Evolutionary conservation across 2,888 invertebrate genomes (phyloP), one percentile per base, ranked within the genome.

Genomic region (Hermodice carunculata): DNA sequence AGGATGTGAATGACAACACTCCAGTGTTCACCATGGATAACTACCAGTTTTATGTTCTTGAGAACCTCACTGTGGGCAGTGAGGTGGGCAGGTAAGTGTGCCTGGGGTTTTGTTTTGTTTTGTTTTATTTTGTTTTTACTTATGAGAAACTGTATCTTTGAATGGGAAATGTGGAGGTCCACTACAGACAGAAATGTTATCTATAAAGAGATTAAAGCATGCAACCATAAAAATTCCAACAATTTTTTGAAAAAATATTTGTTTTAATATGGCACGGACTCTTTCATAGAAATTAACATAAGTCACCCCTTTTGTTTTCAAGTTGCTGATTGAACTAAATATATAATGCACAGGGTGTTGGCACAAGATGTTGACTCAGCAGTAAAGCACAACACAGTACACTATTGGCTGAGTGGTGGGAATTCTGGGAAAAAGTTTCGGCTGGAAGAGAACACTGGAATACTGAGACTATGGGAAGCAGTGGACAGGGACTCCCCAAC

Each of bases 1-100:
- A 66, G 66, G 66, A 66, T 53, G 53, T 53, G 29, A 66, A 66
- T 31, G 62, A 66, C 32, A 52, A 66, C 52, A 19, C 8, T n/a
- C 66, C 66, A 22, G 54, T 58, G 37, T 66, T 66, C 43, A 46
- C 58, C 14, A 43, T 37, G 42, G 17, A 44, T 31, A n/a, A 17
- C 29, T 66, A 66, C 53, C n/a, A 17, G 6, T 34, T 62, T 17
- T 17, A 29, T 32, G 42, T 62, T 22, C 31, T 14, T n/a, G 66
- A 66, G 43, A 37, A 62, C 37, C 26, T 29, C 14, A 24, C 58
- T 24, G 42, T 59, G 3, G 57, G 62, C 6, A n/a, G n/a, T n/a
- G n/a, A n/a, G n/a, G n/a, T n/a, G n/a, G n/a, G n/a, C n/a, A n/a
- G n/a, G n/a, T n/a, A n/a, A n/a, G n/a, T n/a, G n/a, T n/a, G n/a